Percentiles rank a stretch among this genome's conserved stretches.
These are phyloP conservation scores for Empidonax traillii DNA, from an alignment of 2,113 vertebrate genomes.

Conservation along the genomic window DNA sequence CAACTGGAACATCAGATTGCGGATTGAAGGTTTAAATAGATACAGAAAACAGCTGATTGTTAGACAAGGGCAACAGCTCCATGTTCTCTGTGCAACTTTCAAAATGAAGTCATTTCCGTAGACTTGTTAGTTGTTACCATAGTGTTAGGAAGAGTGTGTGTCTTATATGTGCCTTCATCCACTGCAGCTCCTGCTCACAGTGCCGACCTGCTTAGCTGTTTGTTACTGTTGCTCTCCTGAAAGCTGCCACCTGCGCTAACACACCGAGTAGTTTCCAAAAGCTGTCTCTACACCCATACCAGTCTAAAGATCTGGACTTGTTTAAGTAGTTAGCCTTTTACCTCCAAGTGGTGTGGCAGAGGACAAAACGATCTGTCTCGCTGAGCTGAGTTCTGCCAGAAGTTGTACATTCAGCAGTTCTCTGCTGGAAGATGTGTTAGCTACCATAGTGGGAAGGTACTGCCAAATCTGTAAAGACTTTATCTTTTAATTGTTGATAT, in stretches of 20 bases:
- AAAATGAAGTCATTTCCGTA: not conserved
- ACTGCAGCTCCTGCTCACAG: fast-evolving
- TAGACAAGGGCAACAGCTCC: not conserved
- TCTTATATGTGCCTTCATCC: not conserved
- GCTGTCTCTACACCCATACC: not conserved
- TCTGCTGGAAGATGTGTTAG: not conserved
- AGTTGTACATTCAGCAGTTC: not conserved
- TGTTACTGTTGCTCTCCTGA: not conserved
- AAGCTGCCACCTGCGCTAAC: not conserved
- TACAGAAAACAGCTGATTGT: not conserved
- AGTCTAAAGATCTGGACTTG: not conserved
- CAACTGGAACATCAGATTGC: not conserved
- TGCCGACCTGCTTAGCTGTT: not conserved
- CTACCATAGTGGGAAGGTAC: not conserved
- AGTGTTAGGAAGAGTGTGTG: not conserved
- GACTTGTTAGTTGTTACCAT: not conserved
- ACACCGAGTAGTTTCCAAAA: fast-evolving
- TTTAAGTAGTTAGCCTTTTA: not conserved
- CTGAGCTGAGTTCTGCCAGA: not conserved
- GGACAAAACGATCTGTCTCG: fast-evolving
- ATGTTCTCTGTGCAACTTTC: not conserved
- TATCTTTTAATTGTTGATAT: not conserved
- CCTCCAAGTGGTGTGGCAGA: fast-evolving
- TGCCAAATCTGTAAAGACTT: not conserved
- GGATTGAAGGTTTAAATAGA: not conserved